Conservation (phyloP, 2,113 vertebrate genomes). For the Grantiella picta region DNA sequence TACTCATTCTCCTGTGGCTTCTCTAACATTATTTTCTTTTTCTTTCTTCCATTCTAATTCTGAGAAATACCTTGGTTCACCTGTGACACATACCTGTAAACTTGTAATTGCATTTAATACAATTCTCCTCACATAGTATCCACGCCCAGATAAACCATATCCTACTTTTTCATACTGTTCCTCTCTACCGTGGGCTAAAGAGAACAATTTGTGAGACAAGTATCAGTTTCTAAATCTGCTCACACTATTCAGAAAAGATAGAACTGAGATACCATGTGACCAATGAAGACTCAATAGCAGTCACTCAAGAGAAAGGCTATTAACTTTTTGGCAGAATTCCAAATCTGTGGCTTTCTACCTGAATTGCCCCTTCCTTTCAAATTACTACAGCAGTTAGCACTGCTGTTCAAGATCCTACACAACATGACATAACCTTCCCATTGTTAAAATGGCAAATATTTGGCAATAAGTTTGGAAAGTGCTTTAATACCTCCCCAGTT, state of each 20-base stretch:
- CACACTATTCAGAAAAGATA: neutral
- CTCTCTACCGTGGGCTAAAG: neutral
- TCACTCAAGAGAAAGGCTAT: neutral
- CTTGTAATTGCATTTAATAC: neutral
- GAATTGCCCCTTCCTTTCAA: neutral
- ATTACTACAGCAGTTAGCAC: neutral
- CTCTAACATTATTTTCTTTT: neutral
- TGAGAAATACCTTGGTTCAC: neutral
- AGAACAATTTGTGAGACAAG: neutral
- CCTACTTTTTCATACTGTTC: neutral
- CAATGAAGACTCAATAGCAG: neutral
- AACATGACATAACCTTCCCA: neutral
- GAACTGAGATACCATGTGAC: neutral
- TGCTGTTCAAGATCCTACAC: neutral
- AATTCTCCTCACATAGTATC: neutral
- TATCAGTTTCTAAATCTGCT: neutral
- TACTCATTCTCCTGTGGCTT: neutral
- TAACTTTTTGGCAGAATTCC: neutral
- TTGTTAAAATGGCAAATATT: neutral
- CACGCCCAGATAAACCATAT: neutral
- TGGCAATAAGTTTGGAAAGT: neutral
- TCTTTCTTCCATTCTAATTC: neutral
- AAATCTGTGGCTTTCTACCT: neutral
- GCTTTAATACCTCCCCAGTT: accelerated
- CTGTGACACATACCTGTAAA: neutral